A percentile compares a stretch with the other conserved stretches of the same genome.
These are phyloP conservation scores for Etia nguti DNA, from an alignment of 2,113 vertebrate genomes.

Conservation along the genomic window DNA sequence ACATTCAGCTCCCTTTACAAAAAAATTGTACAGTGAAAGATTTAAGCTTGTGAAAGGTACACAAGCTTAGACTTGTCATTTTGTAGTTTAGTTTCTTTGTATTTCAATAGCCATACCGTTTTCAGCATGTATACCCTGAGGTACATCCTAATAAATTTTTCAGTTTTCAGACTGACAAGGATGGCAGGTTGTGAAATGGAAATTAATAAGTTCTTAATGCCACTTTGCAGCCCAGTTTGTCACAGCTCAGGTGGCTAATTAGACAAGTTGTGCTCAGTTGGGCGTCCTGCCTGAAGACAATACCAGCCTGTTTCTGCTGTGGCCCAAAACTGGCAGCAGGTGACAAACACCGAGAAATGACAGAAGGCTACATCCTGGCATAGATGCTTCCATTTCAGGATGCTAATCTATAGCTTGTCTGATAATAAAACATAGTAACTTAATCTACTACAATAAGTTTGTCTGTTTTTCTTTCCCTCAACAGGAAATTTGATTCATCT, in stretches of 20 bases:
- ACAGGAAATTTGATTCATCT: neutral
- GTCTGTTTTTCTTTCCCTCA: neutral
- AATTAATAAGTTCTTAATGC: neutral
- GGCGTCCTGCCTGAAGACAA: conserved; percentile 8
- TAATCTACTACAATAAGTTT: neutral
- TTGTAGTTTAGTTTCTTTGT: neutral
- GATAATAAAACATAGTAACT: neutral
- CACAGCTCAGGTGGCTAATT: conserved; percentile 32
- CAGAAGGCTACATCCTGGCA: neutral
- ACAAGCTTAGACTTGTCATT: neutral
- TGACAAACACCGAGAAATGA: neutral
- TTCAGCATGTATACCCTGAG: neutral
- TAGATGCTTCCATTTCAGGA: neutral
- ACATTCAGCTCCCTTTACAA: neutral
- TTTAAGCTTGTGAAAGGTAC: neutral
- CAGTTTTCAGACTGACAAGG: neutral
- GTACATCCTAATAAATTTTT: neutral
- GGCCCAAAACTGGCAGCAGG: neutral
- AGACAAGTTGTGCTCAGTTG: conserved; percentile 2
- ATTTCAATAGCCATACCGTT: neutral
- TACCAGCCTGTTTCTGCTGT: neutral
- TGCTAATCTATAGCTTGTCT: neutral
- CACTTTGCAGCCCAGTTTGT: neutral
- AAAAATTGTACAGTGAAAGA: neutral
- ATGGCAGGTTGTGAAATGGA: neutral